These are phyloP conservation scores for Plectrocnemia conspersa DNA, from an alignment of 1,140 invertebrate species.

Conservation along the genomic window DNA sequence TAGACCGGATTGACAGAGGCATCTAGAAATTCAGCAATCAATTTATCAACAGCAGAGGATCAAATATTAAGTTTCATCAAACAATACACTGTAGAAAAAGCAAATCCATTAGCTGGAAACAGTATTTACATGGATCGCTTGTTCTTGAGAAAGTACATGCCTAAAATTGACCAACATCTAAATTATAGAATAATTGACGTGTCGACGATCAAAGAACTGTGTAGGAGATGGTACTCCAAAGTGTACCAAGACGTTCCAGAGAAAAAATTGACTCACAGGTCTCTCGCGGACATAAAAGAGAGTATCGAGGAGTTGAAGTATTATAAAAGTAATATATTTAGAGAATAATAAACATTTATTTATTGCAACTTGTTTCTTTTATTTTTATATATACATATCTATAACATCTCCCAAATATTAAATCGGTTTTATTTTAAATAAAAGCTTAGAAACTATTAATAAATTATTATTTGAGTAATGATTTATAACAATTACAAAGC, in stretches of 20 bases:
- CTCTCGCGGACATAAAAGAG: constrained; percentile 79
- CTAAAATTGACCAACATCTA: constrained; percentile 68
- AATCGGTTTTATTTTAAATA: constrained; percentile 7
- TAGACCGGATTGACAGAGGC: constrained; percentile 72
- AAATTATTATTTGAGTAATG: neutral
- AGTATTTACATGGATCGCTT: constrained; percentile 80
- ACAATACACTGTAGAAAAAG: constrained; percentile 59
- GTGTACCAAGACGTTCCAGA: constrained; percentile 54
- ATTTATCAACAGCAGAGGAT: constrained; percentile 63
- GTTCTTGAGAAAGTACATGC: constrained; percentile 76
- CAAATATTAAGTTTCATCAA: constrained; percentile 69
- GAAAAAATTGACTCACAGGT: constrained; percentile 68
- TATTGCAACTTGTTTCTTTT: no score
- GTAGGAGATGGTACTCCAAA: constrained; percentile 67
- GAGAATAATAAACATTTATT: no score
- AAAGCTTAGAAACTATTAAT: neutral
- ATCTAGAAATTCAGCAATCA: constrained; percentile 63
- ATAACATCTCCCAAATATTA: no score
- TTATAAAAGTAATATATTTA: constrained; percentile 49
- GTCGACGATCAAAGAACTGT: constrained; percentile 82
- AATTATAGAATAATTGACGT: constrained; percentile 95
- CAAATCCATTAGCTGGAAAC: constrained; percentile 82
- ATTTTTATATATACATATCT: no score
- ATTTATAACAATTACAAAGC: constrained; percentile 41
- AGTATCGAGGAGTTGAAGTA: constrained; percentile 78